Evolutionary conservation across 2,797 vertebrate genomes (phyloP).

Genomic region (Antennarius maculatus): DNA sequence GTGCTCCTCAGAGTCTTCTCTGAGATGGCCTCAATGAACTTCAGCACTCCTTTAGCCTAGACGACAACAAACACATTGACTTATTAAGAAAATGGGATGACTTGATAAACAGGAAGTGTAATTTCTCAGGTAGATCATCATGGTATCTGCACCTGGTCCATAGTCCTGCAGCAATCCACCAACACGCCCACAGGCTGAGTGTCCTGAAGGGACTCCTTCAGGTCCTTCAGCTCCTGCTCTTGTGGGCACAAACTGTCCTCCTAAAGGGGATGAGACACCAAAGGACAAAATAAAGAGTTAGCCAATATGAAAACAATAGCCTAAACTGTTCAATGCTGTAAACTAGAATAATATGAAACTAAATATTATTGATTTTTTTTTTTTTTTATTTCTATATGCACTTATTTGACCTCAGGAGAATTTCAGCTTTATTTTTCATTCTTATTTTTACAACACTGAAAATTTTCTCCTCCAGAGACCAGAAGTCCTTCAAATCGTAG

Average conservation of each 20-base stretch:
- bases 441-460: too few relatives aligned
- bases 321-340: not conserved
- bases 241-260: conserved; percentile 85
- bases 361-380: too few relatives aligned
- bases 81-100: not conserved
- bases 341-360: not conserved
- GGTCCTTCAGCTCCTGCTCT: conserved; percentile 89
- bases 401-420: too few relatives aligned
- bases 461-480: too few relatives aligned
- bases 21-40: conserved; percentile 96
- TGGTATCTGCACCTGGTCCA: conserved; percentile 89
- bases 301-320: not conserved
- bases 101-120: not conserved
- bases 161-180: conserved; percentile 92
- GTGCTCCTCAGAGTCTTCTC: conserved; percentile 97
- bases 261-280: conserved; percentile 48
- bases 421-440: too few relatives aligned
- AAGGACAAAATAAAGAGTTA: not conserved
- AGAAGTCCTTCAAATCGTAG: too few relatives aligned
- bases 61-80: not conserved
- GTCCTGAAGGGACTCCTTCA: conserved; percentile 94
- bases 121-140: not conserved
- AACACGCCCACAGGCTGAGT: conserved; percentile 96
- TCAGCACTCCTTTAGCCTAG: conserved; percentile 93
- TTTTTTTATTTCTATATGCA: too few relatives aligned